Conservation (phyloP, 2,113 vertebrate genomes). For the Boulengeromyrus knoepffleri region DNA sequence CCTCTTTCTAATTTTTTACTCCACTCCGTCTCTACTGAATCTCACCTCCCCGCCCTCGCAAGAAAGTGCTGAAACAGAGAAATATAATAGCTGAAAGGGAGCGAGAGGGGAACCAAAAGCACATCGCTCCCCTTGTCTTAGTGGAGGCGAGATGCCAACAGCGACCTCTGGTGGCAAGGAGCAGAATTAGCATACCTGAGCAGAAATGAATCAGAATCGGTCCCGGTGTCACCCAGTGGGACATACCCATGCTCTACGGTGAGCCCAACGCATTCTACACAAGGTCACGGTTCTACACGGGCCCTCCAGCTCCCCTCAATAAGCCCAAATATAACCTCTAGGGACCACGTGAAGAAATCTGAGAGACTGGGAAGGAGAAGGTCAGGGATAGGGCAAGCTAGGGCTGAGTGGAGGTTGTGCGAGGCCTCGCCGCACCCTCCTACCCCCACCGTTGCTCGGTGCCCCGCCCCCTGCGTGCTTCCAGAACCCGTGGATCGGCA, state of each 20-base stretch:
- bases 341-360: background rate
- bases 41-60: background rate
- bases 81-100: conserved; percentile 28
- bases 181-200: background rate
- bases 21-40: conserved; percentile 8
- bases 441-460: background rate
- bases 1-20: background rate
- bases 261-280: background rate
- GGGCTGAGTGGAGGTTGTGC: background rate
- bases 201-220: background rate
- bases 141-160: background rate
- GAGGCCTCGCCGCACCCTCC: background rate
- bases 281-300: background rate
- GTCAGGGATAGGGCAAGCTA: background rate
- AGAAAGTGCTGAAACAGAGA: conserved; percentile 32
- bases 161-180: background rate
- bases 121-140: background rate
- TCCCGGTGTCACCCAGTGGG: background rate
- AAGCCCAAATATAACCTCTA: background rate
- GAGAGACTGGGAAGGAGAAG: background rate
- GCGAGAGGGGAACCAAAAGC: conserved; percentile 7
- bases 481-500: too few species aligned
- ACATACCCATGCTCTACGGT: background rate
- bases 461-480: background rate
- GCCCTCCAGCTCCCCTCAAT: background rate